Evolutionary conservation across 2,113 vertebrate genomes (phyloP), one percentile per base, ranked within the genome.

Genomic region (Lathamus discolor): DNA sequence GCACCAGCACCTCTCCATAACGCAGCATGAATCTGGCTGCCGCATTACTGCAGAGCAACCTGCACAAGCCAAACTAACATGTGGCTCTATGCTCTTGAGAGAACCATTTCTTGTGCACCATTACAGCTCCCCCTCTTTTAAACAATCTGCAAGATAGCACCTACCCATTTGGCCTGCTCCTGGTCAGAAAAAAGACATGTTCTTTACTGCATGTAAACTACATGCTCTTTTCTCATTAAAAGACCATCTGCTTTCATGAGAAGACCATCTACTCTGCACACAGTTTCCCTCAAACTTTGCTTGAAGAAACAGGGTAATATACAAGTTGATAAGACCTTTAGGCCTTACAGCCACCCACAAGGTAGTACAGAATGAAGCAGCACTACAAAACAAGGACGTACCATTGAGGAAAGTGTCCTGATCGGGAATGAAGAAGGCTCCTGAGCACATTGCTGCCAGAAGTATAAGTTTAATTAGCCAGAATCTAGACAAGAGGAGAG

Each of bases 371-470:
- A 87, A 87, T 0, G 0, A 73, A 64, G 66, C 25, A 75, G 17
- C 4, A 4, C 7, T 81, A 62, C 16, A 51, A 68, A 86, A 61
- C 17, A 72, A 48, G 29, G 31, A 49, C 39, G 0, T 99, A 99
- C 99, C 99, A 97, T 99, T 97, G 72, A 99, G 98, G 96, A 99
- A 99, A 61, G 96, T 99, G 64, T 99, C 98, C 96, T 99, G 98
- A 44, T 99, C 96, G 1, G 99, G 99, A 84, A 99, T 97, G 97
- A 99, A 99, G 98, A 99, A 99, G 10, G 98, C 99, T 95, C 99
- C 99, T 44, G 99, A 98, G 86, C 99, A 99, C 98, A 99, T 99
- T 31, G 95, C 98, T 76, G 96, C 98, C 97, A 99, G 93, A 83
- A 98, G 86, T 86, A 99, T 59, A 83, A 99, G 98, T 97, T 99